Evolutionary conservation across 2,797 vertebrate species (phyloP), one percentile per base, ranked within the genome.

Genomic region (Diceros bicornis): DNA sequence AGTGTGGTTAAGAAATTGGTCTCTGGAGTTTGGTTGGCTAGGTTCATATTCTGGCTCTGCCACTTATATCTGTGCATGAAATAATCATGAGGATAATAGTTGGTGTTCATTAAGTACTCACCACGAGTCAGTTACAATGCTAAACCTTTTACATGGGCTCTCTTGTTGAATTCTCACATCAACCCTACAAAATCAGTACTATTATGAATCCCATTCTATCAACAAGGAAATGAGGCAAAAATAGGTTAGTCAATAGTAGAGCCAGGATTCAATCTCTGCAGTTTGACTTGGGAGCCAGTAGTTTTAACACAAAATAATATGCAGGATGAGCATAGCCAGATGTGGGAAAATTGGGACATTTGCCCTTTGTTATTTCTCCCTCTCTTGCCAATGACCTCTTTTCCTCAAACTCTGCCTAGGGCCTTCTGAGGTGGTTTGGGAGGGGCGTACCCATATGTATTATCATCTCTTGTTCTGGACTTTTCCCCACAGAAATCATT

Each of bases 281-380:
- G 69, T 81, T 62, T 89, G 87, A 95, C 50, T 59, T 2, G 23
- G 81, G 25, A 94, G 75, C 66, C 61, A 85, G 44, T 68, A 89
- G 62, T 91, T 95, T 85, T 93, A 69, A 91, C 71, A 88, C n/a
- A 93, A 97, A 94, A 94, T 96, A 94, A 92, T 74, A 92, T 74
- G 34, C 79, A 88, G 71, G 57, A 57, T 74, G 85, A 85, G 44
- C 57, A 86, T 20, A 57, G 74, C 59, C 41, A 91, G 83, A 92
- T 93, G 86, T 93, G 75, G 55, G 91, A n/a, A 91, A 52, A 41
- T 29, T 75, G 78, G 68, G 68, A 77, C 23, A 62, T 82, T 85
- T 93, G 57, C 8, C n/a, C 52, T 92, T 74, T 81, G 23, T 57
- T 87, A 68, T 23, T 66, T 55, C 68, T 69, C 25, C 29, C n/a